Percentiles rank a stretch among this genome's conserved stretches.
Evolutionary conservation across 2,888 invertebrate species (phyloP).

Genomic region (Dynastes grantii): DNA sequence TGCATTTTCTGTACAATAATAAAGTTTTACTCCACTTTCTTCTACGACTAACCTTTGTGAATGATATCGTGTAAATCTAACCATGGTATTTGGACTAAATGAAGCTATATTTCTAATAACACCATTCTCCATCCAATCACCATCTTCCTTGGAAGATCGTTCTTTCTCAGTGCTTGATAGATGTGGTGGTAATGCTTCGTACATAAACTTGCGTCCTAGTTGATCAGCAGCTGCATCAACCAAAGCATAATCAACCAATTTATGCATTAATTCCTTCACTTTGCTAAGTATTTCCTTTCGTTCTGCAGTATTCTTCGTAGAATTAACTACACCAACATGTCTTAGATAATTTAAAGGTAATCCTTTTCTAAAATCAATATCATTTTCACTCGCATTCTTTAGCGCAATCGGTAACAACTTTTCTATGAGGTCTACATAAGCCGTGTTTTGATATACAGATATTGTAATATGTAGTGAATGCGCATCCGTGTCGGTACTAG

Average conservation of each 20-base stretch:
- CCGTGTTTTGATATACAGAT: conserved; percentile 92
- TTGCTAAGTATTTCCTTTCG: conserved; percentile 73
- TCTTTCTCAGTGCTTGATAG: conserved; percentile 78
- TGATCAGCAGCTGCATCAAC: conserved; percentile 89
- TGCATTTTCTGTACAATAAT: conserved; percentile 89
- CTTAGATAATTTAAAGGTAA: conserved; percentile 86
- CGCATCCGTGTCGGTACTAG: conserved; percentile 80
- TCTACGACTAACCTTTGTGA: conserved; percentile 77
- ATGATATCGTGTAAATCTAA: conserved; percentile 75
- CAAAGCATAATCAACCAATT: conserved; percentile 76
- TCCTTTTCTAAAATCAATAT: conserved; percentile 71
- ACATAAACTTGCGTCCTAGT: conserved; percentile 87
- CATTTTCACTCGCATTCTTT: conserved; percentile 76
- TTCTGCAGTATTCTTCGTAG: conserved; percentile 64
- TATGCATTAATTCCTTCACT: conserved; percentile 74
- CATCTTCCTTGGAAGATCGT: conserved; percentile 82
- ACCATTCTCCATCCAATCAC: conserved; percentile 79
- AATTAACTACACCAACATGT: conserved; percentile 82
- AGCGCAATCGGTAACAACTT: conserved; percentile 84
- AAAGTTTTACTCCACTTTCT: conserved; percentile 80
- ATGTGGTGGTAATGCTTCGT: conserved; percentile 90
- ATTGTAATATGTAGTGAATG: conserved; percentile 97
- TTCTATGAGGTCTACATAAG: conserved; percentile 92
- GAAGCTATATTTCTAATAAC: conserved; percentile 77
- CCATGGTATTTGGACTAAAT: conserved; percentile 75